phyloP scores from a whole-genome alignment of 1,140 invertebrate species.

The Sarcophaga peregrina region DNA sequence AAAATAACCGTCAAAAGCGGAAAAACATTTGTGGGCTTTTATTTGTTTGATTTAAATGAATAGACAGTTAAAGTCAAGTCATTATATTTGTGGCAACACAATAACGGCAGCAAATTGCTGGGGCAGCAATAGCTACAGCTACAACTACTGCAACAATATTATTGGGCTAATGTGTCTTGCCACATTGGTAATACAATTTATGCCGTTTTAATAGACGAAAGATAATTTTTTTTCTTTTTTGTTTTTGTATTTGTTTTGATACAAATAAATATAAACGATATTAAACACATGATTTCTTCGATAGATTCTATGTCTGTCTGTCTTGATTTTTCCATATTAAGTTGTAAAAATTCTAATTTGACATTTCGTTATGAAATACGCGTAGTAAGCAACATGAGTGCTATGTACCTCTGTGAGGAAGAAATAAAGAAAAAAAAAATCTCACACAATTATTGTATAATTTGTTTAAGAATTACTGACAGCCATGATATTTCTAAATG shows the following conservation, averaged over 20 bases:
- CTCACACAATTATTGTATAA: no score
- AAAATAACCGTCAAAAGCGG: background rate
- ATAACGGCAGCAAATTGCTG: background rate
- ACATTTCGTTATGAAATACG: background rate
- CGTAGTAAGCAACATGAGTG: no score
- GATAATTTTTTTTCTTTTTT: background rate
- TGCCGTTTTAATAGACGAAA: background rate
- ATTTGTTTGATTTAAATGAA: constrained; percentile 13
- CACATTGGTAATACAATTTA: constrained; percentile 15
- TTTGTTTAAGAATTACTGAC: no score
- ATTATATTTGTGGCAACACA: background rate
- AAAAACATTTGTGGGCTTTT: constrained; percentile 19
- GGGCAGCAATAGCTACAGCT: background rate
- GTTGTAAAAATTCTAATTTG: background rate
- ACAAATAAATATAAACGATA: background rate
- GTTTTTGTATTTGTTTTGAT: background rate
- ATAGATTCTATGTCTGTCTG: background rate
- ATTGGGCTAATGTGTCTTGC: background rate
- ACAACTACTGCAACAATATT: background rate
- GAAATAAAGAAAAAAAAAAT: no score
- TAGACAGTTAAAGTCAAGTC: background rate
- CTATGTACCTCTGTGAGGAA: no score
- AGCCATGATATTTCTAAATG: no score
- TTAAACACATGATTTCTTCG: background rate
- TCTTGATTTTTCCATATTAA: constrained; percentile 2